These are phyloP conservation scores for Samia ricini DNA, from an alignment of 1,140 invertebrate genomes.

Conservation along the genomic window DNA sequence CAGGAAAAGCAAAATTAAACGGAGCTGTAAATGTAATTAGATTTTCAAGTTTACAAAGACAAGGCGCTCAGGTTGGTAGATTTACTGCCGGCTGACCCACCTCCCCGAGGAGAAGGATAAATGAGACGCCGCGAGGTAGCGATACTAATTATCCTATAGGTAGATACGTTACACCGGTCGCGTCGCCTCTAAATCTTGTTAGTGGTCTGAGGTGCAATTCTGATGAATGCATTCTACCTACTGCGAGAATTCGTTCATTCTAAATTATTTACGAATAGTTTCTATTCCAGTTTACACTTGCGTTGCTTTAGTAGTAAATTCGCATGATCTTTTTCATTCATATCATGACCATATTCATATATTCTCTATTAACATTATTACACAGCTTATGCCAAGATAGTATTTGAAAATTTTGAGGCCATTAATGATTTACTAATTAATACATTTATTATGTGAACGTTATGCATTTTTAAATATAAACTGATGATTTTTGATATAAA, in stretches of 20 bases:
- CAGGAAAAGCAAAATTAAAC: constrained; percentile 63
- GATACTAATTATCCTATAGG: constrained; percentile 75
- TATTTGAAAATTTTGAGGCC: too few relatives aligned
- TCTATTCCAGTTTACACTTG: background rate
- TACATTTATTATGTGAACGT: too few relatives aligned
- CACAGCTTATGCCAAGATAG: too few relatives aligned
- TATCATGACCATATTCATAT: too few relatives aligned
- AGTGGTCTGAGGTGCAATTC: constrained; percentile 49
- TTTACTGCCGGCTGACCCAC: constrained; percentile 71
- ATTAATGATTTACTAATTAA: too few relatives aligned
- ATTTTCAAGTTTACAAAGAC: constrained; percentile 75
- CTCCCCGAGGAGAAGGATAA: constrained; percentile 66
- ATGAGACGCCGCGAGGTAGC: constrained; percentile 70
- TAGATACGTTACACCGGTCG: constrained; percentile 53
- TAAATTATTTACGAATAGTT: background rate
- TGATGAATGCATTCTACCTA: constrained; percentile 41
- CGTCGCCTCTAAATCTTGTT: constrained; percentile 62
- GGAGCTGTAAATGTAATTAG: constrained; percentile 74
- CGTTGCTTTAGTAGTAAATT: too few relatives aligned
- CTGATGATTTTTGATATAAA: too few relatives aligned
- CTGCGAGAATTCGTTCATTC: background rate
- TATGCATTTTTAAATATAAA: too few relatives aligned
- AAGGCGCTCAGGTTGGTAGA: constrained; percentile 67
- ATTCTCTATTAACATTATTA: too few relatives aligned
- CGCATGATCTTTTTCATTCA: too few relatives aligned